A percentile compares a stretch with the other conserved stretches of the same genome.
Evolutionary conservation across 2,113 vertebrate species (phyloP).

Genomic region (Rallus limicola): DNA sequence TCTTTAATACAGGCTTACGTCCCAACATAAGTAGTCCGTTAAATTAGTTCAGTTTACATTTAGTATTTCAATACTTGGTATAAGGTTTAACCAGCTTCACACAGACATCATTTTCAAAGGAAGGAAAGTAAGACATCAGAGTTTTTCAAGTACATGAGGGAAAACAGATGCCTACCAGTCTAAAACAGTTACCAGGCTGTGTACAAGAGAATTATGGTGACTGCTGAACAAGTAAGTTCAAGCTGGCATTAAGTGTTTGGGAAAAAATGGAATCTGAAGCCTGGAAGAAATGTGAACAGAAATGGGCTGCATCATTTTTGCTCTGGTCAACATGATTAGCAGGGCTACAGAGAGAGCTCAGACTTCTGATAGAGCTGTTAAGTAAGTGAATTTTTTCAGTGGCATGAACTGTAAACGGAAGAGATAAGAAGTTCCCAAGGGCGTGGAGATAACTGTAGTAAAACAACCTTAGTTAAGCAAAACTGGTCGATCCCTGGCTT

Average conservation of each 20-base stretch:
- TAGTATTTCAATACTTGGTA: background rate
- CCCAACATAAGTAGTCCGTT: background rate
- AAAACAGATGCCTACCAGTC: background rate
- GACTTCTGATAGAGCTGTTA: background rate
- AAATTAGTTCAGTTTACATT: background rate
- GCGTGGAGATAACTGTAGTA: background rate
- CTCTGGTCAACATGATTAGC: background rate
- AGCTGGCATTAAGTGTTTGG: background rate
- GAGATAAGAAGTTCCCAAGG: background rate
- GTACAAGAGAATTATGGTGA: background rate
- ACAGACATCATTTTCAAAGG: background rate
- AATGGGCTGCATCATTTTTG: background rate
- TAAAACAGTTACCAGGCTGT: background rate
- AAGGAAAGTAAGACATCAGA: background rate
- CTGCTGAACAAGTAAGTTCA: background rate
- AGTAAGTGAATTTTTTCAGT: background rate
- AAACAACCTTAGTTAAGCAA: background rate
- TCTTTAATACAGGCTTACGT: background rate
- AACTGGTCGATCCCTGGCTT: background rate
- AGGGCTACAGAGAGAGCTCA: background rate
- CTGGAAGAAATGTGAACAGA: background rate
- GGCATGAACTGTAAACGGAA: background rate
- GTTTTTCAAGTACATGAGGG: background rate
- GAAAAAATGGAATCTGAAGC: background rate
- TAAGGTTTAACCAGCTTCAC: background rate